Evolutionary conservation across 2,797 vertebrate species (phyloP), one percentile per base, ranked within the genome.

Genomic region (Lates japonicus): DNA sequence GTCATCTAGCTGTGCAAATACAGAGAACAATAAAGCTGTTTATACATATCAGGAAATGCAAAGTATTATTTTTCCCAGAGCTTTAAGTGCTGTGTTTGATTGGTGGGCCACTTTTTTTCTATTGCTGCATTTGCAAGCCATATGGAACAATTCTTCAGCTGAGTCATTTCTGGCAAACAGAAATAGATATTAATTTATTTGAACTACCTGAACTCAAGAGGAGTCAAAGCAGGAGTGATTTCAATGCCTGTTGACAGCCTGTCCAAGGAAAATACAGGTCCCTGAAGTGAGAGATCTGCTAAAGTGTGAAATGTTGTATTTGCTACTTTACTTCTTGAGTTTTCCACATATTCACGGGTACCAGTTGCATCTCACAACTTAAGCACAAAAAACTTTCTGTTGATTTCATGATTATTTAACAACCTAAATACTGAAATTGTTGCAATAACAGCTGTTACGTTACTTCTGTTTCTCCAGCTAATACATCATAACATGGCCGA

Each of bases 121-220:
- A 42, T 66, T 52, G 62, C 11, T 46, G 37, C 13, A 33, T 48
- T 61, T 71, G 31, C 5, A 66, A 83, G 64, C 65, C 10, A 35
- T 19, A 31, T 42, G 60, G 71, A 90, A 67, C 76, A 79, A 81
- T 85, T 78, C 79, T 46, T 77, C 59, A 67, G 55, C 74, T 60
- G 64, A 85, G 77, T 77, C 51, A 88, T 86, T 88, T 85, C 65
- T 49, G 39, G 67, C 66, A 77, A 87, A 84, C 44, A 75, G 35
- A 83, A 63, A 84, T 80, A 86, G 49, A 84, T 80, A 74, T 82
- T 89, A 35, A 90, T 91, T 85, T 84, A 80, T 85, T 87, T 88
- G 73, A 92, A 88, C 91, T 84, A 87, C 61, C 79, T 16, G 22
- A 73, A 70, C 41, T 37, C 68, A 46, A 58, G 29, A 61, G 58